Conservation (phyloP, 2,888 invertebrate genomes). For the Zygogramma bicolorata region DNA sequence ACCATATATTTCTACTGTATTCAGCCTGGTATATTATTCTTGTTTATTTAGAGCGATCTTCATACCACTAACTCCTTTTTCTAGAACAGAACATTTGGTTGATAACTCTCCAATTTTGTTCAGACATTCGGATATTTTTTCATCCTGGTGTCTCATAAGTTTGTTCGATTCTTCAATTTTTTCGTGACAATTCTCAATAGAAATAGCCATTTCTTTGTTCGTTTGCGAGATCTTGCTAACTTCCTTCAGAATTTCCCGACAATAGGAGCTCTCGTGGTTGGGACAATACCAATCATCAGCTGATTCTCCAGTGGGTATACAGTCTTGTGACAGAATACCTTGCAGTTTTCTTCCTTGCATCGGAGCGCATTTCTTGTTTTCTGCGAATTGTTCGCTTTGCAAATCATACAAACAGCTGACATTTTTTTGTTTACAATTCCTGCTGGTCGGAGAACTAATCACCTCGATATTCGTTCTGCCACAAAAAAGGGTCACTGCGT, state of each 20-base stretch:
- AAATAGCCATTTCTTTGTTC: background rate
- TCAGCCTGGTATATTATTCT: too few relatives aligned
- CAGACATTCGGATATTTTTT: too few relatives aligned
- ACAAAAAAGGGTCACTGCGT: slow-evolving; percentile 18
- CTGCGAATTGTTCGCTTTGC: background rate
- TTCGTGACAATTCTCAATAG: slow-evolving; percentile 13
- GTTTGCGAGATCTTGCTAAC: background rate
- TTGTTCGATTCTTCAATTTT: slow-evolving; percentile 6
- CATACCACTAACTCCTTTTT: too few relatives aligned
- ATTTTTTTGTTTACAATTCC: background rate
- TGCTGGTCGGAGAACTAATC: background rate
- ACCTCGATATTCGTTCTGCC: slow-evolving; percentile 10
- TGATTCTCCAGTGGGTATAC: background rate
- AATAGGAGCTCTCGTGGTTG: background rate
- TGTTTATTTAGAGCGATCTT: too few relatives aligned
- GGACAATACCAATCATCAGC: background rate
- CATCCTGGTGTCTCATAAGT: slow-evolving; percentile 7
- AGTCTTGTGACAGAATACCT: background rate
- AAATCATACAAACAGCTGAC: background rate
- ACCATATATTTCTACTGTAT: too few relatives aligned
- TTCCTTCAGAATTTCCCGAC: background rate
- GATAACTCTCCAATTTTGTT: too few relatives aligned
- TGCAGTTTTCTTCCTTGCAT: too few relatives aligned
- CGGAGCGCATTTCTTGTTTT: too few relatives aligned
- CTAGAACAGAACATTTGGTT: too few relatives aligned